Evolutionary conservation across 2,888 invertebrate species (phyloP), one percentile per base, ranked within the genome.

Genomic region (Proisotoma minuta): DNA sequence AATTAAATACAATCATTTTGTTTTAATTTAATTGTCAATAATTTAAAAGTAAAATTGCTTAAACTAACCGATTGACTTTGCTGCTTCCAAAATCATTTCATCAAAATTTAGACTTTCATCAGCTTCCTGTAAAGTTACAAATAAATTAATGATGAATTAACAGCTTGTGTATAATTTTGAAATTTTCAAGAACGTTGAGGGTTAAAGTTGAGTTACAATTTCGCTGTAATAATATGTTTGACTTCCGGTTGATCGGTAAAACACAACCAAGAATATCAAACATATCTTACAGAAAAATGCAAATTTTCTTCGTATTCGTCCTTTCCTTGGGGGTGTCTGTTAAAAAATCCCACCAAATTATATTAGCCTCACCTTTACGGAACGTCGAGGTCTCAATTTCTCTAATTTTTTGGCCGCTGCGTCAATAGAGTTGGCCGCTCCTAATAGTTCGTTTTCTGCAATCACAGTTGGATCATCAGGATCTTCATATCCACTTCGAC

Each of bases 231-330:
- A 91, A 97, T 96, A 98, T 95, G 97, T 96, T 92, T 93, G 94
- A 94, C 91, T 94, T 91, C 91, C 87, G 96, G 96, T 93, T 91
- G 93, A 87, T 83, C 82, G 77, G 76, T 75, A 81, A 81, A 76
- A 78, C 83, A 91, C 94, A 96, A 98, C 97, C 98, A 98, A 98
- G 97, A 97, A 97, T 98, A 98, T 96, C 97, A 98, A 98, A 98
- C 98, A 98, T 98, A 98, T 98, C 97, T 96, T 81, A 89, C 85
- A 82, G 87, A 72, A 73, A 74, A 62, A 47, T 23, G 40, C 56
- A 61, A 3, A n/a, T 29, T 8, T n/a, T 29, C 18, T 18, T 22
- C 18, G 29, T 23, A 34, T n/a, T 24, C n/a, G 12, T 53, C 20
- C 28, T 39, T 29, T 58, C n/a, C n/a, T n/a, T n/a, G n/a, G n/a